Base-by-base conservation (phyloP, 2,888 invertebrate species). In the Mechanitis mazaeus region DNA sequence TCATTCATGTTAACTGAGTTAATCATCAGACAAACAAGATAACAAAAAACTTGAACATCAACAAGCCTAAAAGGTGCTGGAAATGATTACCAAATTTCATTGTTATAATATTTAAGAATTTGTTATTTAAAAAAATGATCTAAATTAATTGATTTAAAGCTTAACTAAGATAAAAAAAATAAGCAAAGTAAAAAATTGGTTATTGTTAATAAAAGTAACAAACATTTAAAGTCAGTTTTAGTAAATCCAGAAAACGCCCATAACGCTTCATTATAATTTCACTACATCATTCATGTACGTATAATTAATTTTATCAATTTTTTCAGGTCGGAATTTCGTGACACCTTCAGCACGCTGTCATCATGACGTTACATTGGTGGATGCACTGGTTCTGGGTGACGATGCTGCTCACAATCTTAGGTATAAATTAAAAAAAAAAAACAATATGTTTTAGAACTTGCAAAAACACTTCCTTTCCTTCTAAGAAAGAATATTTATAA, bases 381-480 rank as follows among this genome's bases (percentile, higher is more conserved):
- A 95, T 94, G 92, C 95, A 95, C 85, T 95, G 95, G 95, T 95
- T 95, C 89, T 95, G 95, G 95, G 94, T 95, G 91, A 95, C 95
- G 80, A 80, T 84, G 81, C 86, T 90, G 80, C 79, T 91, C 68
- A 75, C 80, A 68, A 74, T 85, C 68, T 74, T 80, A 67, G 85
- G 90, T 90, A 74, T 76, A 79, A 69, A 45, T 4, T 56, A 9
- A 42, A 42, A 7, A 9, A 42, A 1, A 42, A 3, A 42, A 0
- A 35, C 1, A 2, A 5, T 35, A 35, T 35, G 2, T 47, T n/a
- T n/a, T 3, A 6, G 4, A 47, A 47, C 47, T n/a, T 12, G 46
- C 4, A n/a, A 7, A 12, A 46, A 11, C 2, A 4, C 12, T 47
- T 47, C 20, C 47, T 3, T 47, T 47, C 3, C 4, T 47, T 47